These are phyloP conservation scores for Tenthredo livida DNA, from an alignment of 2,888 invertebrate genomes.

Conservation along the genomic window DNA sequence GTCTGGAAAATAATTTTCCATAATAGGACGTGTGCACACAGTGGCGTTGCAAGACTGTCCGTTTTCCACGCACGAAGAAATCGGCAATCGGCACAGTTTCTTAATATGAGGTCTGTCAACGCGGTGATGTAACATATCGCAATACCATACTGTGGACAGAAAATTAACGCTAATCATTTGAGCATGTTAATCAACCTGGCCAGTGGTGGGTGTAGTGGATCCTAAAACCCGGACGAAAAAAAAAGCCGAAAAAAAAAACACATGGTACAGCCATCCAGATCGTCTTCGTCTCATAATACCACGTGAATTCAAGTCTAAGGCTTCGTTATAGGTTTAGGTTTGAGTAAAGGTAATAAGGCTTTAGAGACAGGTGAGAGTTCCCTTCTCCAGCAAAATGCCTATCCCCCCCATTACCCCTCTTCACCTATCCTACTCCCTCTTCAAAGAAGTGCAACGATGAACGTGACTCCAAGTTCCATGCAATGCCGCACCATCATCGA, in stretches of 20 bases:
- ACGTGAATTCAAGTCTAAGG: neutral
- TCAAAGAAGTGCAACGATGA: slow-evolving; percentile 36
- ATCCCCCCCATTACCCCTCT: neutral
- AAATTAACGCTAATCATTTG: neutral
- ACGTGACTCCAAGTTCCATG: slow-evolving; percentile 9
- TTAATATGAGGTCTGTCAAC: neutral
- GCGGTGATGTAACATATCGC: neutral
- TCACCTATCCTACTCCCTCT: slow-evolving; percentile 29
- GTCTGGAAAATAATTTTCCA: too few species aligned
- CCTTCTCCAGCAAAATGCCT: neutral
- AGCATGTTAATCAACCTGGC: neutral
- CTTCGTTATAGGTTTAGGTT: slow-evolving; percentile 12
- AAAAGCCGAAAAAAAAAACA: neutral
- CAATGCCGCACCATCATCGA: neutral
- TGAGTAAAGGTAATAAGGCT: slow-evolving; percentile 4
- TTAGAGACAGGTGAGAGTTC: slow-evolving; percentile 41
- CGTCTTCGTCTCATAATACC: neutral
- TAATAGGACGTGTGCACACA: too few species aligned
- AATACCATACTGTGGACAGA: neutral
- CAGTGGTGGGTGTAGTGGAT: neutral
- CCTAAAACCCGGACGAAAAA: neutral
- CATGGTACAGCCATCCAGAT: neutral
- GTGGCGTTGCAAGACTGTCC: neutral
- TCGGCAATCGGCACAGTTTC: neutral
- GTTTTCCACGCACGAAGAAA: neutral